Base-by-base conservation (phyloP, 2,888 invertebrate genomes). In the Melikaiella ostensackeni region DNA sequence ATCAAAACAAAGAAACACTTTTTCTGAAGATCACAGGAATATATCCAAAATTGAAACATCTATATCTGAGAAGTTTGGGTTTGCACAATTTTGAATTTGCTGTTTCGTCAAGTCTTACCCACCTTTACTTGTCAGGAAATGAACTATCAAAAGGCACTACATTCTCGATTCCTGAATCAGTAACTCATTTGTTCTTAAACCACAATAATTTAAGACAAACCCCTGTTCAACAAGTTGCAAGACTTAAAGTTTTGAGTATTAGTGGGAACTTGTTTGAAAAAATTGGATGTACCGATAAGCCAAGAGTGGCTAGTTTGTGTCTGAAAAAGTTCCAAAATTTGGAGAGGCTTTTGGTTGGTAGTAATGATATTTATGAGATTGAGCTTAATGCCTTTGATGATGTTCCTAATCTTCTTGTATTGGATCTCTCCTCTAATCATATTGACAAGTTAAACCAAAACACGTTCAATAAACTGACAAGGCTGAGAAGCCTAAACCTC, bases 391-490 rank as follows among this genome's bases (percentile, higher is more conserved):
- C 83, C 1, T 83, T 83, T 24, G 73, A 63, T 30, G 35, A 74
- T 30, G 21, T 42, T 5, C 46, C n/a, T n/a, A 81, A 79, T 38
- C 74, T 83, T 16, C 11, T 30, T 11, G 13, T 16, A 13, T 75
- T 82, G 24, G 77, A 82, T 70, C 59, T 83, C 1, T 81, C 83
- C 1, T 33, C 62, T 16, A 83, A 83, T 74, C 1, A 70, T 1
- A 57, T 83, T 3, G 42, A n/a, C 11, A 27, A 62, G 13, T 70
- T 83, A 16, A 59, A 55, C 21, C 33, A 73, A 59, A 74, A 61
- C 8, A 46, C 74, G 11, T 81, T 82, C 50, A 35, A 38, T 13
- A 66, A 70, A 5, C 19, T 80, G 19, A 64, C 30, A 27, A 33
- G 38, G 21, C 30, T 79, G 55, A n/a, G n/a, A 19, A 59, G 46